phyloP scores from a whole-genome alignment of 35 echinoderm and acorn worm species.

The Ophiothrix spiculata region DNA sequence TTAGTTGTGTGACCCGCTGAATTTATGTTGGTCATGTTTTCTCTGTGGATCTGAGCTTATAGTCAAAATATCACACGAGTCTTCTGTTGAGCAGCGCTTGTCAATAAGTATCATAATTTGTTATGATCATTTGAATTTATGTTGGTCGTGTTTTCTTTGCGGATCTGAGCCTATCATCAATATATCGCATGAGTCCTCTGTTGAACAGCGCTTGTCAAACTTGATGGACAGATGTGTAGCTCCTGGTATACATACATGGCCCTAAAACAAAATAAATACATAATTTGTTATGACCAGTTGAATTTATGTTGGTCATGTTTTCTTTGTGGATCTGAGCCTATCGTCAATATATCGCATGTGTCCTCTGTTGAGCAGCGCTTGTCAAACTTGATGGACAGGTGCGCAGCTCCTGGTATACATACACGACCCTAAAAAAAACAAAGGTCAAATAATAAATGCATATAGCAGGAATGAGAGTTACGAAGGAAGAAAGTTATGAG shows the following conservation, averaged over 20 bases:
- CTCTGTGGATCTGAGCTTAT: too few relatives aligned
- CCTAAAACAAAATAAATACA: conserved; percentile 51
- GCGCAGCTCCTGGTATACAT: conserved; percentile 62
- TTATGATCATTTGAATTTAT: conserved; percentile 68
- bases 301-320: conserved; percentile 86
- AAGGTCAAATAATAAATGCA: too few relatives aligned
- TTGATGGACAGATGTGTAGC: conserved; percentile 83
- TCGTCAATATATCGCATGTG: conserved; percentile 72
- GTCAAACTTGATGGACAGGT: conserved; percentile 91
- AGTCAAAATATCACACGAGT: too few relatives aligned
- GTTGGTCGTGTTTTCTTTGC: conserved; percentile 69
- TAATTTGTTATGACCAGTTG: too few relatives aligned
- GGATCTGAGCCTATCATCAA: conserved; percentile 69
- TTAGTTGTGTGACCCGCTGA: too few relatives aligned
- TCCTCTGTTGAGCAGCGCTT: conserved; percentile 87
- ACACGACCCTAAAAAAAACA: conserved; percentile 59
- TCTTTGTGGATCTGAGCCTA: conserved; percentile 60
- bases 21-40: too few relatives aligned
- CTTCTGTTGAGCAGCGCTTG: too few relatives aligned
- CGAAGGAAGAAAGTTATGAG: too few relatives aligned
- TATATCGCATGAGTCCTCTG: conserved; percentile 84
- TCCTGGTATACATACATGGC: conserved; percentile 51
- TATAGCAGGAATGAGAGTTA: too few relatives aligned
- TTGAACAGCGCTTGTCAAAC: conserved; percentile 93
- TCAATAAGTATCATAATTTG: too few relatives aligned